These are phyloP conservation scores for Bombyx mandarina DNA, from an alignment of 1,140 invertebrate species.

Conservation along the genomic window DNA sequence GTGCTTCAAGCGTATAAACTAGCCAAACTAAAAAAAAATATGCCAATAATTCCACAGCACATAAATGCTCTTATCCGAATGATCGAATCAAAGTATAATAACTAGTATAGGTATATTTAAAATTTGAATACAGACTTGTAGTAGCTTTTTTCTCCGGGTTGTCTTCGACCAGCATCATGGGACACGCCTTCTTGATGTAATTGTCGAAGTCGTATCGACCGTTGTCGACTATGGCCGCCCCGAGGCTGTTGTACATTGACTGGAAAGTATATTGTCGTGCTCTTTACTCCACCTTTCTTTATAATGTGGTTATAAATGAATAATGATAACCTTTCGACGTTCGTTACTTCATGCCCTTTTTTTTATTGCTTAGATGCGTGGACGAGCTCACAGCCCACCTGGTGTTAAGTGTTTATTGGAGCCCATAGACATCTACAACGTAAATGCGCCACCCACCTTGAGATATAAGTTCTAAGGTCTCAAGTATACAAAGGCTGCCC, in stretches of 20 bases:
- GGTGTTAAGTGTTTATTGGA: too few relatives aligned
- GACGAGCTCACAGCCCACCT: too few relatives aligned
- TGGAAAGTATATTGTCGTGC: constrained; percentile 43
- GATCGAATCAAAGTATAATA: too few relatives aligned
- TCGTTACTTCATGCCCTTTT: background rate
- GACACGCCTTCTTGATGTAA: constrained; percentile 82
- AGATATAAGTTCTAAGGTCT: too few relatives aligned
- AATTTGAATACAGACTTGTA: constrained; percentile 52
- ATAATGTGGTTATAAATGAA: background rate
- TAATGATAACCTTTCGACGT: background rate
- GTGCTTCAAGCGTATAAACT: too few relatives aligned
- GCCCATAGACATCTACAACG: too few relatives aligned
- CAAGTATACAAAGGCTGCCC: too few relatives aligned
- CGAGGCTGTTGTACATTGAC: constrained; percentile 87
- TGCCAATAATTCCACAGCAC: too few relatives aligned
- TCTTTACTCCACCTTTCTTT: background rate
- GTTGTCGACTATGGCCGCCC: constrained; percentile 80
- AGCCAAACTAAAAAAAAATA: too few relatives aligned
- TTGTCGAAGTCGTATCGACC: constrained; percentile 82
- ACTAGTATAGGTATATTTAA: too few relatives aligned
- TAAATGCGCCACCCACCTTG: too few relatives aligned
- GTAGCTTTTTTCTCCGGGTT: constrained; percentile 74
- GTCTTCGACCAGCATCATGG: constrained; percentile 78
- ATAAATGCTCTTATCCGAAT: too few relatives aligned
- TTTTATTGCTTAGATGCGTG: background rate